Evolutionary conservation across 1,140 invertebrate species (phyloP), one percentile per base, ranked within the genome.

Genomic region (Drosophila seguyi): DNA sequence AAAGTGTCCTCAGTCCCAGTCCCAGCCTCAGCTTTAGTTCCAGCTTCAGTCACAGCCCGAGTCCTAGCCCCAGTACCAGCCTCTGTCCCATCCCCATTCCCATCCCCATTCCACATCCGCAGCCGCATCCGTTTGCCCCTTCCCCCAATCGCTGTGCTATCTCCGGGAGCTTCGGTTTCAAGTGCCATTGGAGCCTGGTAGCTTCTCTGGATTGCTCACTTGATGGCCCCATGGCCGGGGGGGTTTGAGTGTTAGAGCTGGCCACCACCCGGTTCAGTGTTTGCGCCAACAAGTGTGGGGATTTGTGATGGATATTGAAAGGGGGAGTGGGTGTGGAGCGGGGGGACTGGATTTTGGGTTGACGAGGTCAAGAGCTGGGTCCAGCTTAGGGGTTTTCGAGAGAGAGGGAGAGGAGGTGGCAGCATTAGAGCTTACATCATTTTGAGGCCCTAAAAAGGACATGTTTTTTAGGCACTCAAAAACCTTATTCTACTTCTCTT

Each of bases 1-100:
- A 80, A 81, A 80, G 76, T 85, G 76, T 81, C 77, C 71, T 61
- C n/a, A n/a, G n/a, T n/a, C n/a, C n/a, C n/a, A n/a, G n/a, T n/a
- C n/a, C n/a, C n/a, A n/a, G n/a, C n/a, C n/a, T n/a, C n/a, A n/a
- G n/a, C n/a, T n/a, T n/a, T n/a, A n/a, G n/a, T n/a, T n/a, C n/a
- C n/a, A n/a, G n/a, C n/a, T n/a, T n/a, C n/a, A n/a, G n/a, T n/a
- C n/a, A n/a, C n/a, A n/a, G n/a, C n/a, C n/a, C n/a, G n/a, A n/a
- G n/a, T n/a, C n/a, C n/a, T n/a, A n/a, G n/a, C n/a, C n/a, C n/a
- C n/a, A n/a, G n/a, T n/a, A n/a, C n/a, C n/a, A n/a, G n/a, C n/a
- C n/a, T 14, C 45, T 36, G 34, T 27, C 39, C 36, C 29, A 3
- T 4, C 39, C 22, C 16, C n/a, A 0, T 5, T 6, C 38, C 41